Evolutionary conservation across 2,888 invertebrate species (phyloP).

Genomic region (Hirudinaria manillensis): DNA sequence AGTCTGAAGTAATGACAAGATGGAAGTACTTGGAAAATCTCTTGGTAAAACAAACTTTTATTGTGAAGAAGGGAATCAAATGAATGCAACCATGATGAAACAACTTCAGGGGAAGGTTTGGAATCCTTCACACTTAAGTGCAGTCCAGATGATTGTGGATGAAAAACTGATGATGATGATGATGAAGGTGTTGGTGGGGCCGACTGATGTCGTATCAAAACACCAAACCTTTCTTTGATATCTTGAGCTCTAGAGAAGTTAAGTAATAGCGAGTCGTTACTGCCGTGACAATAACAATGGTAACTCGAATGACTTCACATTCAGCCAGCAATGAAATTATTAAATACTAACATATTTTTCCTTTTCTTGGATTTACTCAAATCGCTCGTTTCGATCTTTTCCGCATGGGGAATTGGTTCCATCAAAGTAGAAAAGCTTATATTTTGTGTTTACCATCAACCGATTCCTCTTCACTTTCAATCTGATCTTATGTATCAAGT

Average conservation of each 20-base stretch:
- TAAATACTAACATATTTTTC: constrained; percentile 1
- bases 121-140: neutral
- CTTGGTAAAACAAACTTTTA: constrained; percentile 15
- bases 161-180: too few species aligned
- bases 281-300: neutral
- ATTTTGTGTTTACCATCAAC: too few species aligned
- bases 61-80: constrained; percentile 27
- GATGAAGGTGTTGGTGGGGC: too few species aligned
- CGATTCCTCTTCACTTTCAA: too few species aligned
- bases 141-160: too few species aligned
- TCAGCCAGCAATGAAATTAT: neutral
- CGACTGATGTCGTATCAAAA: constrained; percentile 12
- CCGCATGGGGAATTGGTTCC: constrained; percentile 5
- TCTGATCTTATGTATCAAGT: too few species aligned
- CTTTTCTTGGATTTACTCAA: neutral
- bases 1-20: neutral
- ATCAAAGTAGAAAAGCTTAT: neutral
- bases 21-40: neutral
- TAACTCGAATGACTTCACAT: neutral
- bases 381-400: too few species aligned
- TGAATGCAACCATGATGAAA: constrained; percentile 21
- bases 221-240: constrained; percentile 25
- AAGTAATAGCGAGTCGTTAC: neutral
- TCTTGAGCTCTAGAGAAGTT: constrained; percentile 25
- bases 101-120: constrained; percentile 18